These are phyloP conservation scores for Acanthococcus lagerstroemiae DNA, from an alignment of 2,888 invertebrate species.

Conservation along the genomic window DNA sequence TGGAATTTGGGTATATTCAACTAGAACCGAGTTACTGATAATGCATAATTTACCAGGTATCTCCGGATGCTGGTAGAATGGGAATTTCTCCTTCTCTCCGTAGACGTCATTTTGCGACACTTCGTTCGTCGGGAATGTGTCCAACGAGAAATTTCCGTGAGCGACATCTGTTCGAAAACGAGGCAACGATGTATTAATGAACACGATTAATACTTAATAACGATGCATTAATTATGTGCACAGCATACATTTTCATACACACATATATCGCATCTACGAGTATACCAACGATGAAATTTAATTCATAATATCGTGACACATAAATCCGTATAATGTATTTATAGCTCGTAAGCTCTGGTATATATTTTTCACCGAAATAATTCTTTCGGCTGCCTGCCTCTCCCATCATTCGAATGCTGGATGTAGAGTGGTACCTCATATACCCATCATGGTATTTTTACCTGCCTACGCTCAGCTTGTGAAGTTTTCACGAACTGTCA, in stretches of 20 bases:
- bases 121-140: slow-evolving; percentile 50
- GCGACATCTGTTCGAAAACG: slow-evolving; percentile 44
- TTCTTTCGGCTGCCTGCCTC: neutral
- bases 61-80: slow-evolving; percentile 30
- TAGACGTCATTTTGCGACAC: slow-evolving; percentile 37
- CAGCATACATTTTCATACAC: neutral
- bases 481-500: neutral
- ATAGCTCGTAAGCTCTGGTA: neutral
- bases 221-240: slow-evolving; percentile 4
- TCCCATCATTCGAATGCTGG: too few species aligned
- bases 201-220: neutral
- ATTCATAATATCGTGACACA: slow-evolving; percentile 10
- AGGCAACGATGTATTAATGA: neutral
- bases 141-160: slow-evolving; percentile 58
- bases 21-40: too few species aligned
- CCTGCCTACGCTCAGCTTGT: neutral
- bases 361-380: neutral
- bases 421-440: too few species aligned
- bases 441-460: too few species aligned
- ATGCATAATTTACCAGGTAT: slow-evolving; percentile 32
- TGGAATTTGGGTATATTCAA: too few species aligned
- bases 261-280: neutral
- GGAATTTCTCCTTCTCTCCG: slow-evolving; percentile 11
- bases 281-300: slow-evolving; percentile 6
- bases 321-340: neutral